phyloP scores from a whole-genome alignment of 2,113 vertebrate genomes.

The Amazona vittata region DNA sequence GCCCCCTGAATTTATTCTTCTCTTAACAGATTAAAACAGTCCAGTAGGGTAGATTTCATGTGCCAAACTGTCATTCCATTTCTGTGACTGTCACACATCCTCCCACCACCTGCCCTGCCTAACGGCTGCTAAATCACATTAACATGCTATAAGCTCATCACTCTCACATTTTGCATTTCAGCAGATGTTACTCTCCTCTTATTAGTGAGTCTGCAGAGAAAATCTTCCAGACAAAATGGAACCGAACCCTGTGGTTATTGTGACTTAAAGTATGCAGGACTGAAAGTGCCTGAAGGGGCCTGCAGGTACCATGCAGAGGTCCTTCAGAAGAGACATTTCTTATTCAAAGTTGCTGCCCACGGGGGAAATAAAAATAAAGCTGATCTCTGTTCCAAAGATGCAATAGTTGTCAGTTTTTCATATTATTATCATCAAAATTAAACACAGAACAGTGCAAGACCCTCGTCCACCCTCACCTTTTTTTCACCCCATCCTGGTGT shows the following conservation, averaged over 20 bases:
- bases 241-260: not conserved
- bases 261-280: not conserved
- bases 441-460: not conserved
- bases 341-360: not conserved
- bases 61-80: not conserved
- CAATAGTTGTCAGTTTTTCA: not conserved
- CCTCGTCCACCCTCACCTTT: not conserved
- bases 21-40: not conserved
- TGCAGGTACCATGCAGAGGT: not conserved
- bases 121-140: not conserved
- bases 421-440: not conserved
- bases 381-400: not conserved
- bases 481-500: not conserved
- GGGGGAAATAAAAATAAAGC: not conserved
- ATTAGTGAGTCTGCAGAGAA: conserved; percentile 41
- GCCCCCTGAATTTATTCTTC: not conserved
- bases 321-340: conserved; percentile 19
- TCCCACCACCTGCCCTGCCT: not conserved
- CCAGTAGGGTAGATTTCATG: not conserved
- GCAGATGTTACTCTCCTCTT: conserved; percentile 51
- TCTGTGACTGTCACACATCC: not conserved
- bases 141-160: conserved; percentile 43
- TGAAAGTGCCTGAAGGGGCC: conserved; percentile 22
- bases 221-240: conserved; percentile 45
- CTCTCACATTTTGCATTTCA: conserved; percentile 4